A percentile compares a stretch with the other conserved stretches of the same genome.
Evolutionary conservation across 2,797 vertebrate species (phyloP).

Genomic region (Momotus momota): DNA sequence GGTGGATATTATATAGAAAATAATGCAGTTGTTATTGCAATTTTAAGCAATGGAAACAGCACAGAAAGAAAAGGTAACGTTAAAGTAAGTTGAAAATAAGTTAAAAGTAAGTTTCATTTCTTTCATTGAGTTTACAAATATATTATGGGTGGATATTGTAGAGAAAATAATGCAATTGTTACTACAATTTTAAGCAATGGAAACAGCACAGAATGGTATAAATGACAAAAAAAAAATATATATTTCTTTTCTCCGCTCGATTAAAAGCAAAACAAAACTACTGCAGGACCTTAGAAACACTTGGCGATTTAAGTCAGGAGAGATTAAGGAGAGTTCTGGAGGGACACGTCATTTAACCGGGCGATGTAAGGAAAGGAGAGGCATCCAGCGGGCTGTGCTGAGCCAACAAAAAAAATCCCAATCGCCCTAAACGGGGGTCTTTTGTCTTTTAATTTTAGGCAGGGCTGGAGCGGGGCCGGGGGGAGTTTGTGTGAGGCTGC

Average conservation of each 20-base stretch:
- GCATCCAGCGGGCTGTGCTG: background rate
- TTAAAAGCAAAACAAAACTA: background rate
- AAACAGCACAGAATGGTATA: too few relatives aligned
- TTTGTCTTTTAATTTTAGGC: constrained; percentile 57
- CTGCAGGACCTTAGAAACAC: background rate
- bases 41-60: too few relatives aligned
- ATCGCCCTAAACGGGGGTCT: background rate
- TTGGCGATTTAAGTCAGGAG: rapidly evolving
- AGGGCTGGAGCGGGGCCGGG: background rate
- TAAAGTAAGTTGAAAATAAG: too few relatives aligned
- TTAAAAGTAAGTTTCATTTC: too few relatives aligned
- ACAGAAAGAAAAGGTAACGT: too few relatives aligned
- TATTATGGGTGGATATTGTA: too few relatives aligned
- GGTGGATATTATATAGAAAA: too few relatives aligned
- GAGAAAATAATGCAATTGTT: too few relatives aligned
- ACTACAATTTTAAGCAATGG: too few relatives aligned
- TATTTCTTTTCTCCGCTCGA: background rate
- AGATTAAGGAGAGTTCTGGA: background rate
- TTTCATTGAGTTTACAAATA: too few relatives aligned
- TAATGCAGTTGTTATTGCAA: too few relatives aligned
- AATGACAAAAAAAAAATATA: too few relatives aligned
- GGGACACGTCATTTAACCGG: background rate
- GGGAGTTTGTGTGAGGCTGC: background rate
- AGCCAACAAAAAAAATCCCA: background rate
- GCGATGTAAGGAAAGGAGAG: background rate